Conservation (phyloP, 2,113 vertebrate species). For the Scomber colias region DNA sequence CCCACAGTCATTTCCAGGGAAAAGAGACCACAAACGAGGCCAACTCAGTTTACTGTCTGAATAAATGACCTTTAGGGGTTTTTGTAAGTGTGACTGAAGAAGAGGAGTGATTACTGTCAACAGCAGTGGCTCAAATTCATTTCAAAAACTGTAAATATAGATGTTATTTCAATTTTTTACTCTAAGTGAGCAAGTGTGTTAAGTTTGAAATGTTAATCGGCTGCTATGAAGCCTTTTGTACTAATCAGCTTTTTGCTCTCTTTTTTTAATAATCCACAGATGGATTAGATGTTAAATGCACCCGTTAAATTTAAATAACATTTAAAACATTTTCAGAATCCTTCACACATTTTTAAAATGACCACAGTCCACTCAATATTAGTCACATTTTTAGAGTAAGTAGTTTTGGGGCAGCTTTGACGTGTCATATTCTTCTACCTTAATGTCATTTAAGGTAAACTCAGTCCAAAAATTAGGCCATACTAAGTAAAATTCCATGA, state of each 20-base stretch:
- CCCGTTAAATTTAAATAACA: background rate
- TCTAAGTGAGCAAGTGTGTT: background rate
- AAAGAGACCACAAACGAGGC: conserved; percentile 30
- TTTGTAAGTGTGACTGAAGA: conserved; percentile 29
- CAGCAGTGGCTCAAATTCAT: background rate
- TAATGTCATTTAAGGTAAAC: background rate
- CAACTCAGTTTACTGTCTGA: conserved; percentile 1
- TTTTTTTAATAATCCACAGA: background rate
- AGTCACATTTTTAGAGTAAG: no score
- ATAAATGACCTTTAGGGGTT: conserved; percentile 42
- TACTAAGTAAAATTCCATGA: background rate
- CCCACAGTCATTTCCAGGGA: conserved; percentile 63
- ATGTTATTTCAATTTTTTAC: background rate
- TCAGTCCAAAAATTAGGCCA: background rate
- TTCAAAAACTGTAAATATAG: background rate
- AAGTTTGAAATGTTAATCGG: background rate
- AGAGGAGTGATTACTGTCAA: conserved; percentile 8
- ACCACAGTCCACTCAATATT: no score
- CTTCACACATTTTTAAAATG: background rate
- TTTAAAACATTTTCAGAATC: no score
- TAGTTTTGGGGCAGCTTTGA: background rate
- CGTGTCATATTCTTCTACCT: background rate
- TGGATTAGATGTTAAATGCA: background rate
- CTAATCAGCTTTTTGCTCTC: no score
- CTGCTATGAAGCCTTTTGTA: background rate